Evolutionary conservation across 2,888 invertebrate species (phyloP), one percentile per base, ranked within the genome.

Genomic region (Ophion ventricosus): DNA sequence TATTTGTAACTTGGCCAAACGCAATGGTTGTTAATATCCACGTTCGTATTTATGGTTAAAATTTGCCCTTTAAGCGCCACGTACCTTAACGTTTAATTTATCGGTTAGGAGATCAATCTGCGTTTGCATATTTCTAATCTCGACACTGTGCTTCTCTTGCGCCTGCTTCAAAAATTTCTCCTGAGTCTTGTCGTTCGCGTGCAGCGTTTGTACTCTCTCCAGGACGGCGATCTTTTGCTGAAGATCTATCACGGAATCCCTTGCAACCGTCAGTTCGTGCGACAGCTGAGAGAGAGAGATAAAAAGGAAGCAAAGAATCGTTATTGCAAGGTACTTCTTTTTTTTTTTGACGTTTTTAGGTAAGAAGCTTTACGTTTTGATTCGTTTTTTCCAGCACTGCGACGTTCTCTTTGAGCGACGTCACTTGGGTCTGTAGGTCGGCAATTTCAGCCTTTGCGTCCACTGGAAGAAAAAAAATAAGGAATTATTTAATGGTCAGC

Each of bases 111-210:
- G 91, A 74, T 93, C 93, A 40, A 95, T 91, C 87, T 94, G 94
- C n/a, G 94, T 94, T 86, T 94, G 94, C 92, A 94, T 90, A 82
- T 94, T 92, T 86, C 94, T 94, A 43, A 94, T 90, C 89, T 95
- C 94, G 0, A 93, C 93, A 0, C 92, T 91, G 85, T 94, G 94
- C n/a, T 93, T 92, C 35, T 95, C 94, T 83, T 94, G 94, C 17
- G 93, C 87, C 80, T 94, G 93, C 66, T 94, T 95, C 74, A 94
- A 87, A 77, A 94, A 91, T 66, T 91, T 91, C 35, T 93, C 92
- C n/a, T 92, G 90, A 0, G 88, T 89, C 83, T 90, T 92, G 73
- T 92, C 92, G 74, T 87, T 90, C 4, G 89, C 83, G 64, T 92
- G 91, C 4, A 92, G 84, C 25, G 87, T 88, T 86, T 92, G 91